phyloP scores from a whole-genome alignment of 1,140 invertebrate genomes.

The Diorhabda sublineata region DNA sequence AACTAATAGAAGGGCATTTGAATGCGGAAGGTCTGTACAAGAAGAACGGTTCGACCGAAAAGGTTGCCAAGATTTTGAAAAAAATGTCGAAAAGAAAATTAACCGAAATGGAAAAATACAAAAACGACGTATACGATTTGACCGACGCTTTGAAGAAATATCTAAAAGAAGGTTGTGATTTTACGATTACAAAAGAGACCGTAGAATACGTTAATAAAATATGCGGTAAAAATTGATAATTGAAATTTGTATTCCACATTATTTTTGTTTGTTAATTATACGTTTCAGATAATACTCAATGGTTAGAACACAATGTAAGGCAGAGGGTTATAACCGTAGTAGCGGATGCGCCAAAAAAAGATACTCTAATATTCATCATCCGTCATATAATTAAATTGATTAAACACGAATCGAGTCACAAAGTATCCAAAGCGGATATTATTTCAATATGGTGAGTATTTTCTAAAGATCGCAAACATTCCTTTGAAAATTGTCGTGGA shows the following conservation, averaged over 20 bases:
- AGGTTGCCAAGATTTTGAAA: constrained; percentile 34
- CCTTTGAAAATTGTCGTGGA: no score
- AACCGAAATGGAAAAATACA: constrained; percentile 30
- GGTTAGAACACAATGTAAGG: constrained; percentile 20
- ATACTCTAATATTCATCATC: constrained; percentile 89
- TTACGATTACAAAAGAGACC: constrained; percentile 73
- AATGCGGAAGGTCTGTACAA: constrained; percentile 31
- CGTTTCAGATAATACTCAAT: constrained; percentile 23
- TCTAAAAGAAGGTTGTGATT: constrained; percentile 57
- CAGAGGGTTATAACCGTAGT: constrained; percentile 18
- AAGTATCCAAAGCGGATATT: constrained; percentile 18
- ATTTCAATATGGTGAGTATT: constrained; percentile 21
- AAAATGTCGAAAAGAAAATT: constrained; percentile 34
- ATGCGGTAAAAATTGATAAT: constrained; percentile 20
- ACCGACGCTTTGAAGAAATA: constrained; percentile 34
- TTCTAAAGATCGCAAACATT: no score
- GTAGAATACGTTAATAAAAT: constrained; percentile 60
- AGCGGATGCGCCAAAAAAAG: constrained; percentile 38
- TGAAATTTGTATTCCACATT: neutral
- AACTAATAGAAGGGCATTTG: constrained; percentile 29
- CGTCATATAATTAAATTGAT: constrained; percentile 86
- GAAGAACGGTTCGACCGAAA: constrained; percentile 29
- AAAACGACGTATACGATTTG: constrained; percentile 32
- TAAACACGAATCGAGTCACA: constrained; percentile 52
- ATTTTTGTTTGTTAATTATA: neutral